Conservation (phyloP, 2,888 invertebrate species). For the Sminthurinus aureus region DNA sequence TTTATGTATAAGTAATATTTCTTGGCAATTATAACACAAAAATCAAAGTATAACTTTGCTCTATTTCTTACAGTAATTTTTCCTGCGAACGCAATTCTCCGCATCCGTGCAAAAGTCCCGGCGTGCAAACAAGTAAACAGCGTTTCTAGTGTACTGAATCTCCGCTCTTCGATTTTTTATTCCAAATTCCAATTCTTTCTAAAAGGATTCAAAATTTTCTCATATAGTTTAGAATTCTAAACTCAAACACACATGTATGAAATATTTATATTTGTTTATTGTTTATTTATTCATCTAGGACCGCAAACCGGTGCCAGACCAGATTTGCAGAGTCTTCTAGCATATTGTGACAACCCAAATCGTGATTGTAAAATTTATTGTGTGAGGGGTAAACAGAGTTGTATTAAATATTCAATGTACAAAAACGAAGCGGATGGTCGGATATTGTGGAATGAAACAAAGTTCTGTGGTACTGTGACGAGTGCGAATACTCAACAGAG, state of each 20-base stretch:
- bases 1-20: neutral
- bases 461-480: conserved; percentile 44
- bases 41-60: neutral
- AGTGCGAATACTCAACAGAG: neutral
- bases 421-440: neutral
- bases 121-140: too few species aligned
- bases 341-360: neutral
- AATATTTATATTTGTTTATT: neutral
- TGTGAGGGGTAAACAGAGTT: neutral
- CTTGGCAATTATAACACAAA: conserved; percentile 1
- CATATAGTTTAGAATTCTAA: neutral
- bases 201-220: neutral
- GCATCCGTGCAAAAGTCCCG: too few species aligned
- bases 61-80: conserved; percentile 1
- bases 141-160: too few species aligned
- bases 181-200: neutral
- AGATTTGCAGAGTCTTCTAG: neutral
- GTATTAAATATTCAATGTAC: neutral
- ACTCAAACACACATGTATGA: neutral
- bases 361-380: neutral
- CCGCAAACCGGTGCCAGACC: neutral
- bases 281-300: neutral
- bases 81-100: too few species aligned
- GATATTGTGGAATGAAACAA: conserved; percentile 41
- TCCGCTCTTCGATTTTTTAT: too few species aligned